Evolutionary conservation across 2,888 invertebrate genomes (phyloP).

Genomic region (Nycteola revayana): DNA sequence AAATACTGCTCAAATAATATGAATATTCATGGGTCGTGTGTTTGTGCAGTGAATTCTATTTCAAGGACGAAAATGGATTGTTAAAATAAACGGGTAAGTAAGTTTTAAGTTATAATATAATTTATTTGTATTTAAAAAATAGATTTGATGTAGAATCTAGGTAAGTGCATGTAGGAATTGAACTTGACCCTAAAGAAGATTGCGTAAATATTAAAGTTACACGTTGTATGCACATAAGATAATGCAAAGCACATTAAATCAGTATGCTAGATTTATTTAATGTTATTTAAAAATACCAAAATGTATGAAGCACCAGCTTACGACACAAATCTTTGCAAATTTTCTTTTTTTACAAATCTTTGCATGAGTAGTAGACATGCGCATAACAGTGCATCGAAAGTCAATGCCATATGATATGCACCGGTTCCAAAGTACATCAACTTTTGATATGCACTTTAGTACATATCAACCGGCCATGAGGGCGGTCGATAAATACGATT

Average conservation of each 20-base stretch:
- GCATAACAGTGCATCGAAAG: conserved; percentile 2
- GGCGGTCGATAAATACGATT: not conserved
- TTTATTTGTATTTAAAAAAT: conserved; percentile 10
- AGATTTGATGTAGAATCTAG: conserved; percentile 4
- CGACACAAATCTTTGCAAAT: conserved; percentile 2
- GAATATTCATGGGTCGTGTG: conserved; percentile 2
- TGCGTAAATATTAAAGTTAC: conserved; percentile 2
- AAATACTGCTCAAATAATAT: conserved; percentile 2
- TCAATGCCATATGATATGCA: conserved; percentile 2
- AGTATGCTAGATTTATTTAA: conserved; percentile 2
- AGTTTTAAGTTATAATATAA: conserved; percentile 3
- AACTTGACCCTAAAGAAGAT: conserved; percentile 2
- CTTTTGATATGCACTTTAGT: conserved; percentile 2
- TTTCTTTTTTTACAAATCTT: conserved; percentile 2
- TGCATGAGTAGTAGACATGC: conserved; percentile 2
- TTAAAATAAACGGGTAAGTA: conserved; percentile 1
- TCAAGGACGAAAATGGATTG: conserved; percentile 2
- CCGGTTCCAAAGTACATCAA: conserved; percentile 2
- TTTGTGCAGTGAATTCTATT: conserved; percentile 2
- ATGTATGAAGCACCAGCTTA: conserved; percentile 2
- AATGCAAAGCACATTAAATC: conserved; percentile 2
- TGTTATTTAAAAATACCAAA: conserved; percentile 2
- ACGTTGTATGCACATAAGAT: conserved; percentile 2
- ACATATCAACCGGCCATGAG: not conserved
- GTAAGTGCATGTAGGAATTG: conserved; percentile 2